phyloP scores from a whole-genome alignment of 2,888 invertebrate genomes.

The Calliopum simillimum region DNA sequence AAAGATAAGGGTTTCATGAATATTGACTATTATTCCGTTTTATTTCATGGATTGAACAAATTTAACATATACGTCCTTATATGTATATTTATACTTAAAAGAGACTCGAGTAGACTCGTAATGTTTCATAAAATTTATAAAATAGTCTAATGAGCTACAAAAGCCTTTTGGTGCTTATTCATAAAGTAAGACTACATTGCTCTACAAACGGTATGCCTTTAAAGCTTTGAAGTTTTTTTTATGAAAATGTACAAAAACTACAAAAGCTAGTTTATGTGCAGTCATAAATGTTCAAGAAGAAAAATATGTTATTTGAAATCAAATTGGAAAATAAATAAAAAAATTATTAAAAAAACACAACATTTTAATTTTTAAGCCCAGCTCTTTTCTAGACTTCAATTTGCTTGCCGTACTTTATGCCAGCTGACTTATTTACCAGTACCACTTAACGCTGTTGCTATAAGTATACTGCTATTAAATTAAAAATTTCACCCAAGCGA shows the following conservation, averaged over 20 bases:
- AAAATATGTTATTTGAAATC: background rate
- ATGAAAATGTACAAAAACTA: constrained; percentile 33
- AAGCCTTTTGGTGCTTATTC: constrained; percentile 40
- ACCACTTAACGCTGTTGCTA: constrained; percentile 24
- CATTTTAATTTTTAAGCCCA: constrained; percentile 16
- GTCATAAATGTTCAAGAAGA: no score
- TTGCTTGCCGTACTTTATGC: constrained; percentile 1
- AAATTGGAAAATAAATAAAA: background rate
- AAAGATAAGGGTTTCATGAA: no score
- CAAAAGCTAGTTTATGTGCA: constrained; percentile 34
- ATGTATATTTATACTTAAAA: background rate
- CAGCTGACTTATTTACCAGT: constrained; percentile 7
- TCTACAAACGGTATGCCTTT: background rate
- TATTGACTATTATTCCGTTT: no score
- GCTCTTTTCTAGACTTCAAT: constrained; percentile 29
- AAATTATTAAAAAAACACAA: background rate
- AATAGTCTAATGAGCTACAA: constrained; percentile 16
- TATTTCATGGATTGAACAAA: no score
- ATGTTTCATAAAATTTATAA: background rate
- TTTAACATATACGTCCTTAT: no score
- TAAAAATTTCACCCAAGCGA: background rate
- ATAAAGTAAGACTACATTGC: background rate
- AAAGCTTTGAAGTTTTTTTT: background rate
- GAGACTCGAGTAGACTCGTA: background rate
- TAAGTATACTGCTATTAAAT: constrained; percentile 28